Conservation (phyloP, 2,888 invertebrate genomes). For the Ochropacha duplaris region DNA sequence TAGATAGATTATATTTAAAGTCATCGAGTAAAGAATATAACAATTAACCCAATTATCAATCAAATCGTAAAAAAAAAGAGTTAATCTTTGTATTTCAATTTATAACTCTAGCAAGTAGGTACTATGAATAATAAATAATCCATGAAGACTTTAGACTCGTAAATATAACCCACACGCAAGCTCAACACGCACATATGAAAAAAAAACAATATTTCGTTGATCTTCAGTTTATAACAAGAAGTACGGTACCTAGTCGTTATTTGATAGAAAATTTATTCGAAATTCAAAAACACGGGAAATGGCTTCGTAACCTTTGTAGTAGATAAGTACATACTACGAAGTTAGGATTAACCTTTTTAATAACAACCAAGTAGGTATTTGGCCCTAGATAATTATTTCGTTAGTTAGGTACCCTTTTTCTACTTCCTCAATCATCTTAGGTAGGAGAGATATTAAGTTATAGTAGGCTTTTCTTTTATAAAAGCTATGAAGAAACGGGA, state of each 20-base stretch:
- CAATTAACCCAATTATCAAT: too few relatives aligned
- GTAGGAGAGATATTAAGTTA: too few relatives aligned
- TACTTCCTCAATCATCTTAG: too few relatives aligned
- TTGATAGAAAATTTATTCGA: neutral
- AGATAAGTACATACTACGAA: neutral
- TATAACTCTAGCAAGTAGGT: neutral
- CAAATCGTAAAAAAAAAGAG: neutral
- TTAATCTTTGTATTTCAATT: neutral
- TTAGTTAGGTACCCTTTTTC: too few relatives aligned
- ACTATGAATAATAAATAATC: neutral
- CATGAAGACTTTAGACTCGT: constrained; percentile 26
- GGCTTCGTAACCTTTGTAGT: neutral
- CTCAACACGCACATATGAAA: constrained; percentile 37
- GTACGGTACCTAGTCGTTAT: neutral
- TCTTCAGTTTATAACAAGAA: neutral
- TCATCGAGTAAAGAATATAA: too few relatives aligned
- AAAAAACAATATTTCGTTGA: constrained; percentile 32
- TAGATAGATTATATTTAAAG: too few relatives aligned
- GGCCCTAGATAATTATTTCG: too few relatives aligned
- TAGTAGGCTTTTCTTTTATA: too few relatives aligned
- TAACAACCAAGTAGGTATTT: neutral
- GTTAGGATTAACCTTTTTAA: neutral
- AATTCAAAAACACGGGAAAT: neutral
- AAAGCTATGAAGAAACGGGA: neutral
- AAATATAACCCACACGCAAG: constrained; percentile 40